These are phyloP conservation scores for Ormia ochracea DNA, from an alignment of 2,888 invertebrate species.

Conservation along the genomic window DNA sequence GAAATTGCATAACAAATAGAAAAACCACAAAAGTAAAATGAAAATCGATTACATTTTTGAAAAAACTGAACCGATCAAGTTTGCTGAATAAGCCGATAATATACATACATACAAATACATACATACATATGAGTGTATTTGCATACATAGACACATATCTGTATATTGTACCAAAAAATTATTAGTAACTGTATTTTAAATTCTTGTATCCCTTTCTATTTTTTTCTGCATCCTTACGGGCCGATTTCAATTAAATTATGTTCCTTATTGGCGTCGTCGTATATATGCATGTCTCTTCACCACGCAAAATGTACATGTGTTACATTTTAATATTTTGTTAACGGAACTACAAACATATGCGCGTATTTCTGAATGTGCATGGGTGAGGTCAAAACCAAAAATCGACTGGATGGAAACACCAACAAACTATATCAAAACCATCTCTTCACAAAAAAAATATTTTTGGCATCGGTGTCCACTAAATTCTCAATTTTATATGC, in stretches of 20 bases:
- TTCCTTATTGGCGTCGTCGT: conserved; percentile 29
- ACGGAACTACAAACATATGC: neutral
- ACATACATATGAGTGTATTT: no score
- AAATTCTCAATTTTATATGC: neutral
- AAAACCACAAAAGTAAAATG: no score
- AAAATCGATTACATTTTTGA: no score
- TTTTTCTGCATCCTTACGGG: neutral
- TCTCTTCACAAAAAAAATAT: neutral
- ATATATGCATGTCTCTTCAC: no score
- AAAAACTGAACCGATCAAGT: no score
- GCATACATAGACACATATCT: neutral
- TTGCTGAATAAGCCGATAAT: no score
- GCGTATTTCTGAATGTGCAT: neutral
- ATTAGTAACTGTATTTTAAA: neutral
- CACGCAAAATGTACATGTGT: neutral
- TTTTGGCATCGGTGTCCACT: neutral
- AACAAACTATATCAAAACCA: conserved; percentile 2
- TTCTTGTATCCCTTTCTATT: neutral
- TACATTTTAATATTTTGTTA: conserved; percentile 2
- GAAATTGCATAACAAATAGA: no score
- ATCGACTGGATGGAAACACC: conserved; percentile 3
- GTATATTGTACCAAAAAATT: neutral
- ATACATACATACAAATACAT: no score
- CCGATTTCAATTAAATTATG: conserved; percentile 32
- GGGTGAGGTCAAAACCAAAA: neutral